These are phyloP conservation scores for Protosalanx chinensis DNA, from an alignment of 2,797 vertebrate species.

Conservation along the genomic window DNA sequence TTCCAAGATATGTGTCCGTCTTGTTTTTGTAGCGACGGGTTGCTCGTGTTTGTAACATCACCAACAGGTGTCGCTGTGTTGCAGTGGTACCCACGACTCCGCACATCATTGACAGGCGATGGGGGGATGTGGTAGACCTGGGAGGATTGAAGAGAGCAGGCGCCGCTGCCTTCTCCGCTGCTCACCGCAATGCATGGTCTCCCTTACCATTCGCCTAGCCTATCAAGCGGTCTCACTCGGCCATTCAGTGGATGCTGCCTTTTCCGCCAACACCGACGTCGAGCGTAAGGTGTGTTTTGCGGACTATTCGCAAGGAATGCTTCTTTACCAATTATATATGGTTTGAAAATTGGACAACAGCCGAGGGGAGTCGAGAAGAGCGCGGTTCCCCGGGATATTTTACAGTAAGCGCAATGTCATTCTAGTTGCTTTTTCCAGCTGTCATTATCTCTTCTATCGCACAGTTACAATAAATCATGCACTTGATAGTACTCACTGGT, in stretches of 20 bases:
- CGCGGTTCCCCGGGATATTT: slow-evolving; percentile 67
- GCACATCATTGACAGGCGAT: slow-evolving; percentile 47
- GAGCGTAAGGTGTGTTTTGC: slow-evolving; percentile 20
- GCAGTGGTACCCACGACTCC: slow-evolving; percentile 56
- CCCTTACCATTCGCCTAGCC: slow-evolving; percentile 59
- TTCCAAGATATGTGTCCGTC: neutral
- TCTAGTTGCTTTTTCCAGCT: slow-evolving; percentile 45
- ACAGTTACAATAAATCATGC: neutral
- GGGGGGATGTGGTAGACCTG: slow-evolving; percentile 46
- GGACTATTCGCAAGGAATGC: slow-evolving; percentile 59
- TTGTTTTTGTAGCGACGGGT: neutral
- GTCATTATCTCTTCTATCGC: neutral
- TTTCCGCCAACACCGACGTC: slow-evolving; percentile 24
- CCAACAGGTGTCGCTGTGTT: slow-evolving; percentile 66
- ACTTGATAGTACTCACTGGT: neutral
- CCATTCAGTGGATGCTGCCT: slow-evolving; percentile 60
- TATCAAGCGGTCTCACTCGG: slow-evolving; percentile 39
- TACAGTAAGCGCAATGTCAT: slow-evolving; percentile 81
- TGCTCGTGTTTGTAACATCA: slow-evolving; percentile 15
- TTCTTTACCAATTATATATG: slow-evolving; percentile 54
- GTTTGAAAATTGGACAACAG: slow-evolving; percentile 66
- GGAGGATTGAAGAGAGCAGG: slow-evolving; percentile 29
- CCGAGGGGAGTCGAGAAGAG: slow-evolving; percentile 61
- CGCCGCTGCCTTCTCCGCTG: slow-evolving; percentile 63
- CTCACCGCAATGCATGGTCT: slow-evolving; percentile 68